Percentiles rank a stretch among this genome's conserved stretches.
phyloP scores from a whole-genome alignment of 2,113 vertebrate species.

The Callipepla californica region DNA sequence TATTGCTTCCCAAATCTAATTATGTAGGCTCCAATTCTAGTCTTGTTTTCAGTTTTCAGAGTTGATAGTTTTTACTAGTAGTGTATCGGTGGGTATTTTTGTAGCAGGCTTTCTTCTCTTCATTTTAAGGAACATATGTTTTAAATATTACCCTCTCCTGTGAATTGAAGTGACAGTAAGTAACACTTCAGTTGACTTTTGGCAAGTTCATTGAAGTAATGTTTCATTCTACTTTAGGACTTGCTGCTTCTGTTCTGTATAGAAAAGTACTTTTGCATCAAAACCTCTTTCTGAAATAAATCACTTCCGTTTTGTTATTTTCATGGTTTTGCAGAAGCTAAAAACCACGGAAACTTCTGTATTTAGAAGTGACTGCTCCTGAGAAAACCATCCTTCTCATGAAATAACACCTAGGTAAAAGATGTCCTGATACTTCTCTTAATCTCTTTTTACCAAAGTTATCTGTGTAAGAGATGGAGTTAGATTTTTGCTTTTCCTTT shows the following conservation, averaged over 20 bases:
- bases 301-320: not conserved
- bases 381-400: not conserved
- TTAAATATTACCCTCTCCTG: not conserved
- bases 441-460: not conserved
- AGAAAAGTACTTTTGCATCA: not conserved
- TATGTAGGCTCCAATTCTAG: not conserved
- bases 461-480: not conserved
- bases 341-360: not conserved
- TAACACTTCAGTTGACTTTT: not conserved
- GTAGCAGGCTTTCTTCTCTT: not conserved
- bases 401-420: not conserved
- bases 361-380: not conserved
- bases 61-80: not conserved
- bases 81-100: not conserved
- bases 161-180: not conserved
- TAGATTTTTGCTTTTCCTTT: not conserved
- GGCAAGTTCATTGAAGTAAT: not conserved
- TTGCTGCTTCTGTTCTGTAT: not conserved
- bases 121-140: not conserved
- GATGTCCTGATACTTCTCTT: not conserved
- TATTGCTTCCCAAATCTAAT: not conserved
- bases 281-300: not conserved
- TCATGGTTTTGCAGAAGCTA: not conserved
- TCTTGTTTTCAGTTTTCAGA: not conserved
- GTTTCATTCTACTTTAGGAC: not conserved